phyloP scores from a whole-genome alignment of 2,888 invertebrate genomes.

The Cabera pusaria region DNA sequence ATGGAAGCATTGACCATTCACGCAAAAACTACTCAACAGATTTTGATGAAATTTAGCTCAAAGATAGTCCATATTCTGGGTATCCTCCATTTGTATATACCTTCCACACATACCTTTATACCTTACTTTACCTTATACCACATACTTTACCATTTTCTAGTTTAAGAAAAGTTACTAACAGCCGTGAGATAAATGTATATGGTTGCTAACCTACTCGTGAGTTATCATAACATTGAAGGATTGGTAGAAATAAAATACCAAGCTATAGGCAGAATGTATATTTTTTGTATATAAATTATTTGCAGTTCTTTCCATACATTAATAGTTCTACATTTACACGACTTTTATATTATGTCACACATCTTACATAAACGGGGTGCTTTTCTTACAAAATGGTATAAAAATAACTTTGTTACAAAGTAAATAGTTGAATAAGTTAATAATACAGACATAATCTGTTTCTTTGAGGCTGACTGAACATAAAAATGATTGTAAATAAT shows the following conservation, averaged over 20 bases:
- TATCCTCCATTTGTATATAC: too few relatives aligned
- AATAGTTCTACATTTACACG: slow-evolving; percentile 62
- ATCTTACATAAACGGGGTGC: slow-evolving; percentile 64
- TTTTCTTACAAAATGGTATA: slow-evolving; percentile 60
- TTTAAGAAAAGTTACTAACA: too few relatives aligned
- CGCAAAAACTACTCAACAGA: too few relatives aligned
- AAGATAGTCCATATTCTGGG: too few relatives aligned
- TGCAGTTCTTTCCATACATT: slow-evolving; percentile 75
- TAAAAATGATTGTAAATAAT: slow-evolving; percentile 28
- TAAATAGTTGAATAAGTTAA: slow-evolving; percentile 38
- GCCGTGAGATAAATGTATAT: too few relatives aligned
- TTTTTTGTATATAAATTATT: slow-evolving; percentile 78
- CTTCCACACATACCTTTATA: too few relatives aligned
- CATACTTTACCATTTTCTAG: too few relatives aligned
- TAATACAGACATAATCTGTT: slow-evolving; percentile 35
- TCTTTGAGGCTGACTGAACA: slow-evolving; percentile 44
- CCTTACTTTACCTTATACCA: too few relatives aligned
- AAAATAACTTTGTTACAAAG: slow-evolving; percentile 56
- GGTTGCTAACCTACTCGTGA: too few relatives aligned
- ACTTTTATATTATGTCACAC: slow-evolving; percentile 74
- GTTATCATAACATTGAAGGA: too few relatives aligned
- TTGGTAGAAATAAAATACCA: slow-evolving; percentile 42
- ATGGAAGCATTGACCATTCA: too few relatives aligned
- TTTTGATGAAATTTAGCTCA: too few relatives aligned
- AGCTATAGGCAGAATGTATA: slow-evolving; percentile 73